Conservation (phyloP, 2,113 vertebrate genomes). For the Cairina moschata region DNA sequence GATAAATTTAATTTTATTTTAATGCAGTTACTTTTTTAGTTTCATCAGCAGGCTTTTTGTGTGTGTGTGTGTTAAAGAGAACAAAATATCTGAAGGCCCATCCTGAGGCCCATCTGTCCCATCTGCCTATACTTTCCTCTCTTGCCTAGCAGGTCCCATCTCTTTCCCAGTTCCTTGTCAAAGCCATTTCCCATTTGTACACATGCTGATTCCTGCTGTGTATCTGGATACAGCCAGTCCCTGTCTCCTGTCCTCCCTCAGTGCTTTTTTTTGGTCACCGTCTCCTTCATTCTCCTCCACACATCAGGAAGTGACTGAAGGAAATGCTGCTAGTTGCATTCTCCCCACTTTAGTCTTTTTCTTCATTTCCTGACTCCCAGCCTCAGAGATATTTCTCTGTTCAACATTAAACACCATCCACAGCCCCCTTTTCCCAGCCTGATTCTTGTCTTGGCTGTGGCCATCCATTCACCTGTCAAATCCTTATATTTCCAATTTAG, state of each 20-base stretch:
- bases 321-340: background rate
- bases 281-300: background rate
- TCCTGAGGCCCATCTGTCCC: background rate
- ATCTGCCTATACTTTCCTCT: background rate
- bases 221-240: background rate
- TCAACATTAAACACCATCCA: background rate
- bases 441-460: background rate
- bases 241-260: background rate
- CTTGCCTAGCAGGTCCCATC: background rate
- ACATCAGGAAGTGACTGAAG: background rate
- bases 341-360: background rate
- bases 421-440: background rate
- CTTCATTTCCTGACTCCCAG: background rate
- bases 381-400: background rate
- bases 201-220: background rate
- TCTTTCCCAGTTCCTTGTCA: background rate
- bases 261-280: background rate
- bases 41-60: rapidly evolving
- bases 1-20: background rate
- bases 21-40: background rate
- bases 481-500: too few relatives aligned
- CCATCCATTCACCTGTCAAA: too few relatives aligned
- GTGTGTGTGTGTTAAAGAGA: background rate
- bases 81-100: background rate
- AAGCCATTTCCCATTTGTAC: background rate